Evolutionary conservation across 2,113 vertebrate genomes (phyloP), one percentile per base, ranked within the genome.

Genomic region (Tychaedon coryphoeus): DNA sequence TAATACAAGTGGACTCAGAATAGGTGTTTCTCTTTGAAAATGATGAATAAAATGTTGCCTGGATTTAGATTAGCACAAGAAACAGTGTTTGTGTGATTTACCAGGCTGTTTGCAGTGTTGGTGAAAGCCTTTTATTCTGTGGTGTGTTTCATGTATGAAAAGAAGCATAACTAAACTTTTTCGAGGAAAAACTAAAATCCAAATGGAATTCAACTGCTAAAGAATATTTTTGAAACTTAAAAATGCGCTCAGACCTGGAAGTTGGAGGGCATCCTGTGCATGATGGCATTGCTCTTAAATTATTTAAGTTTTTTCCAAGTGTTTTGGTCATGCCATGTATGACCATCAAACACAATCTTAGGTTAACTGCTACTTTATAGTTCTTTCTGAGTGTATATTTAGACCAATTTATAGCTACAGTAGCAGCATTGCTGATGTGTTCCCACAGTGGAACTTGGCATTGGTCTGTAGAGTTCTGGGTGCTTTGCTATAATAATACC

Each of bases 61-160:
- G 42, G 14, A 25, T 58, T 82, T 72, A 69, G 33, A n/a, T 24
- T 75, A 6, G 12, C 12, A 26, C 8, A 40, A 54, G 65, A 70
- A 88, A 36, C 43, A 18, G 11, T 14, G 40, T 40, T 40, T 16
- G 42, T 22, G 20, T 81, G 36, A 19, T 3, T 50, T 87, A 38
- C 5, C 23, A 51, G 42, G 9, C 50, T 53, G 12, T 61, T 11
- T 42, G 13, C 18, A 16, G 57, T 57, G 34, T 56, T 76, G 26
- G 20, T 28, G 10, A 66, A 85, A 72, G 12, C 12, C 12, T 33
- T 86, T 76, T 57, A 54, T 60, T 38, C 26, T 81, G 12, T 29
- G 29, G 2, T 33, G 8, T 5, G 2, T 74, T 88, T 91, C 28
- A 57, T 5, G 2, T 60, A 10, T 0, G 1, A 67, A 16, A 11